A percentile compares a stretch with the other conserved stretches of the same genome.
Evolutionary conservation across 2,888 invertebrate species (phyloP).

Genomic region (Drosophila diplacantha): DNA sequence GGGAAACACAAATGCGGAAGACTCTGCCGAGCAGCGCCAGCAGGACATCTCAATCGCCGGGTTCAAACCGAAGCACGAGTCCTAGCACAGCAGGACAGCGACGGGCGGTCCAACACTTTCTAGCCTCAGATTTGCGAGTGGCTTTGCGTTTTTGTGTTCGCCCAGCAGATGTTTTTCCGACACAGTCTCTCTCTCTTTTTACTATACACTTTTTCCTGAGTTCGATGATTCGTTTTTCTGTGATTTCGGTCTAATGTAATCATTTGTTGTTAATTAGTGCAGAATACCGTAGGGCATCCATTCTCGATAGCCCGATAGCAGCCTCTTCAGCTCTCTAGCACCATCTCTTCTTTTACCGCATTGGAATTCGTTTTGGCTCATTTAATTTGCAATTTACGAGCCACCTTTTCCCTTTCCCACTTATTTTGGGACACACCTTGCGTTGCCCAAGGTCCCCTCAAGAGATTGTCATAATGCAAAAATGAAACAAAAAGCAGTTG

Average conservation of each 20-base stretch:
- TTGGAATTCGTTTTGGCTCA: conserved; percentile 73
- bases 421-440: conserved; percentile 50
- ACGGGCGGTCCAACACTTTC: conserved; percentile 65
- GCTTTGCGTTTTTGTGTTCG: conserved; percentile 23
- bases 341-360: conserved; percentile 19
- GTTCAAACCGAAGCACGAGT: conserved; percentile 53
- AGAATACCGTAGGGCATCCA: conserved; percentile 31
- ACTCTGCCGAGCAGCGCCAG: conserved; percentile 47
- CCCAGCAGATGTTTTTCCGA: conserved; percentile 51
- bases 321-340: conserved; percentile 6
- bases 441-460: conserved; percentile 35
- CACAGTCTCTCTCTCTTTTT: conserved; percentile 11
- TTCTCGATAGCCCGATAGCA: conserved; percentile 22
- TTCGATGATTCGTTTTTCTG: conserved; percentile 24
- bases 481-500: conserved; percentile 37
- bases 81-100: conserved; percentile 58
- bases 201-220: conserved; percentile 4
- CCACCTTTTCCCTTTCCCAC: conserved; percentile 35
- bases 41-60: conserved; percentile 65
- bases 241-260: conserved; percentile 38
- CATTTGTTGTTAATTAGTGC: conserved; percentile 68
- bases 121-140: conserved; percentile 49
- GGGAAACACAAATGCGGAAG: conserved; percentile 36
- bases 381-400: conserved; percentile 76
- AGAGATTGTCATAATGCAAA: conserved; percentile 60